Percentiles rank a stretch among this genome's conserved stretches.
Conservation (phyloP, 2,888 invertebrate genomes). For the Hydroisotoma schaefferi region DNA sequence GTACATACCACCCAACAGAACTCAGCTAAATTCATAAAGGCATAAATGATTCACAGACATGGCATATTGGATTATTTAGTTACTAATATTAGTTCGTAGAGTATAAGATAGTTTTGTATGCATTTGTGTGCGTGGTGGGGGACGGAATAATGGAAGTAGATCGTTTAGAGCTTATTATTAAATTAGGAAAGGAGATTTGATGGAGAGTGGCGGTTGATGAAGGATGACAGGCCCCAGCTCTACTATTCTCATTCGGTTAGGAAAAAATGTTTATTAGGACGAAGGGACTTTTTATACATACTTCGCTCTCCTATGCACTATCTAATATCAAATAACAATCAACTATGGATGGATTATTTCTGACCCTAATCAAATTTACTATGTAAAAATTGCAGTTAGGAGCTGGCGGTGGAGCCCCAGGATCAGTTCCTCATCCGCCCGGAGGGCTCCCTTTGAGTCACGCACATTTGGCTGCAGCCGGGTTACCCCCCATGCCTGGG, state of each 20-base stretch:
- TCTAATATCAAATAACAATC: too few species aligned
- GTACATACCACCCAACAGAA: too few species aligned
- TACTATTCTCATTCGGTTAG: neutral
- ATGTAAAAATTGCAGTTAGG: conserved; percentile 36
- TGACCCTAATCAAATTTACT: neutral
- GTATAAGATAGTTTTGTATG: too few species aligned
- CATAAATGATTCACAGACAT: too few species aligned
- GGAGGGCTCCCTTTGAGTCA: conserved; percentile 45
- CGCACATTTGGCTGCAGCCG: conserved; percentile 42
- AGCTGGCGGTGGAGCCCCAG: conserved; percentile 45
- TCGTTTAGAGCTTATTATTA: conserved; percentile 9
- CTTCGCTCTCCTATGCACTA: too few species aligned
- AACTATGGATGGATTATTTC: too few species aligned
- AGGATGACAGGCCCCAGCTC: neutral
- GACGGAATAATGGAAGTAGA: too few species aligned
- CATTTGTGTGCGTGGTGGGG: too few species aligned
- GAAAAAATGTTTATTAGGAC: neutral
- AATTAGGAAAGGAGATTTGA: conserved; percentile 1
- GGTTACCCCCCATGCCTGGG: conserved; percentile 47
- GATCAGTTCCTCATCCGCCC: conserved; percentile 42
- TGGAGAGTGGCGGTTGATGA: conserved; percentile 6
- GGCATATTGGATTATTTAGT: too few species aligned
- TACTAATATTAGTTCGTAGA: too few species aligned
- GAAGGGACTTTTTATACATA: too few species aligned
- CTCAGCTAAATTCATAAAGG: too few species aligned